Conservation (phyloP, 2,113 vertebrate species). For the Colius striatus region DNA sequence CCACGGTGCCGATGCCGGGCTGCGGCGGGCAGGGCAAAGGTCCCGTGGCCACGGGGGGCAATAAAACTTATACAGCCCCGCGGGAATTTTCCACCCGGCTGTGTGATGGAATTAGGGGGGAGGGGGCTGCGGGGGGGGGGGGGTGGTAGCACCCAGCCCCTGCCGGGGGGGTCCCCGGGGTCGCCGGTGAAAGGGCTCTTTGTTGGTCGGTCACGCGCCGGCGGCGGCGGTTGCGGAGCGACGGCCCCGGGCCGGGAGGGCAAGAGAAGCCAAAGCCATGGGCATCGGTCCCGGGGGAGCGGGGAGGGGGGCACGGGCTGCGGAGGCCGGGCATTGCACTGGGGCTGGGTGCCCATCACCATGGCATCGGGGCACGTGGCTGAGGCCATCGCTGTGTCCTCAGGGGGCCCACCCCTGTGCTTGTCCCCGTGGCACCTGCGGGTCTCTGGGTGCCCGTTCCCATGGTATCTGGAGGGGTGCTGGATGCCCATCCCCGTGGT, state of each 20-base stretch:
- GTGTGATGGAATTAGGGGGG: fast-evolving
- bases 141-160: not conserved
- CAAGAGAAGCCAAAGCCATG: not conserved
- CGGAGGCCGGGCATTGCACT: too few relatives aligned
- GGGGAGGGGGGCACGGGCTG: too few relatives aligned
- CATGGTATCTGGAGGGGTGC: too few relatives aligned
- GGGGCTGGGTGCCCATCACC: not conserved
- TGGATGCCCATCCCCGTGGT: too few relatives aligned
- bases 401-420: not conserved
- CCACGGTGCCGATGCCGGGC: not conserved
- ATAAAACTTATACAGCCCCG: constrained; percentile 33
- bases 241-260: not conserved
- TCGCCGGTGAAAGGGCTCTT: not conserved
- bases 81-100: constrained; percentile 31
- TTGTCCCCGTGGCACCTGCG: too few relatives aligned
- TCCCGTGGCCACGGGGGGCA: not conserved
- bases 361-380: not conserved
- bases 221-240: not conserved
- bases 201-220: constrained; percentile 11
- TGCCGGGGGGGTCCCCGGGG: not conserved
- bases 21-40: not conserved
- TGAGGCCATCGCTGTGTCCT: not conserved
- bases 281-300: not conserved
- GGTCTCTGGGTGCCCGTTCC: not conserved
- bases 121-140: not conserved